These are phyloP conservation scores for Phasianus colchicus DNA, from an alignment of 2,113 vertebrate species.

Conservation along the genomic window DNA sequence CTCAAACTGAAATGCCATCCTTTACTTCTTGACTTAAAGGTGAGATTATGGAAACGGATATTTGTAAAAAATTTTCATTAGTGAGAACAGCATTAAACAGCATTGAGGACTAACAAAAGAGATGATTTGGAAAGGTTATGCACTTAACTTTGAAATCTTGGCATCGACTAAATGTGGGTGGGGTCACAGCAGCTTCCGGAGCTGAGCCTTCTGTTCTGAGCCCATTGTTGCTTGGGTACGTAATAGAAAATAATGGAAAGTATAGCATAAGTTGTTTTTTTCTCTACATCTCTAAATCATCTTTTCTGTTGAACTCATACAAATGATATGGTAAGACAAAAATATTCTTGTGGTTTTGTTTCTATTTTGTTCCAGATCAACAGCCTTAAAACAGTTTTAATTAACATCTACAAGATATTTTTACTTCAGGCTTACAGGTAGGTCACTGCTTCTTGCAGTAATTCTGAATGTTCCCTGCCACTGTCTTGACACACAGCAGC, in stretches of 20 bases:
- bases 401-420: slow-evolving; percentile 89
- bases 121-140: neutral
- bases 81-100: neutral
- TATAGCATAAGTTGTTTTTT: neutral
- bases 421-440: slow-evolving; percentile 95
- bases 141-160: neutral
- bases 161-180: neutral
- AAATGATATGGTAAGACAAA: neutral
- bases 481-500: neutral
- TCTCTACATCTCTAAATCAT: neutral
- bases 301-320: neutral
- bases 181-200: neutral
- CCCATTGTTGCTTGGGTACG: neutral
- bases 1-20: slow-evolving; percentile 86
- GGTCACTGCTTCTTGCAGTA: neutral
- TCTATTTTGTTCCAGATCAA: slow-evolving; percentile 82
- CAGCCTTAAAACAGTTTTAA: slow-evolving; percentile 82
- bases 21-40: slow-evolving; percentile 89
- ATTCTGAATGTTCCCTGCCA: neutral
- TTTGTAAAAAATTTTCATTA: neutral
- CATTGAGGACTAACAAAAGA: neutral
- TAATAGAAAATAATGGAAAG: neutral
- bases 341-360: neutral
- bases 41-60: slow-evolving; percentile 46
- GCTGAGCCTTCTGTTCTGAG: neutral